These are phyloP conservation scores for Flabesymbios commensalis DNA, from an alignment of 2,888 invertebrate species.

Conservation along the genomic window DNA sequence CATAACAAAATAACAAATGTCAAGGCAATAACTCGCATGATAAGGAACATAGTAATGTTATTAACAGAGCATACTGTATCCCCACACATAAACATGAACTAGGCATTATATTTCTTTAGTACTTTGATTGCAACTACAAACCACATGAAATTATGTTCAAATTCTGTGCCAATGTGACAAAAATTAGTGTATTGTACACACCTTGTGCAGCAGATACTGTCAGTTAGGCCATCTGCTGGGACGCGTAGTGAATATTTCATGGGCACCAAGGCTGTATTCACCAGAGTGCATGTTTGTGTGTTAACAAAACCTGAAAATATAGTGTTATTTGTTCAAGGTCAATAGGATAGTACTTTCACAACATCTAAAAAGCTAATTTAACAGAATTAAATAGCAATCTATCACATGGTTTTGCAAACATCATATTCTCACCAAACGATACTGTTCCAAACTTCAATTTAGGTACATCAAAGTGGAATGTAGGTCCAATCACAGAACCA, in stretches of 20 bases:
- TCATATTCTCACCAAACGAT: slow-evolving; percentile 56
- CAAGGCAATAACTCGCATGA: too few species aligned
- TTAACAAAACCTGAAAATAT: slow-evolving; percentile 51
- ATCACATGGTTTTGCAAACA: too few species aligned
- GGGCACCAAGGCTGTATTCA: slow-evolving; percentile 60
- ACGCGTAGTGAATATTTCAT: slow-evolving; percentile 59
- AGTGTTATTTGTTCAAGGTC: background rate
- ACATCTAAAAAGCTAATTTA: background rate
- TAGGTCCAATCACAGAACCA: slow-evolving; percentile 61
- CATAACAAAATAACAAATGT: too few species aligned
- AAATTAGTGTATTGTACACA: too few species aligned
- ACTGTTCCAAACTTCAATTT: slow-evolving; percentile 59
- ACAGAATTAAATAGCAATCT: background rate
- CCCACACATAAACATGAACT: too few species aligned
- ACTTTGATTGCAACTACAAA: too few species aligned
- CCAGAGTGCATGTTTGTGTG: slow-evolving; percentile 47
- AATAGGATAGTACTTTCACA: background rate
- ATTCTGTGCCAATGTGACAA: too few species aligned
- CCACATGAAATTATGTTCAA: too few species aligned
- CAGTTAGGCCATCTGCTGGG: slow-evolving; percentile 55
- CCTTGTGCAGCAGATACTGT: slow-evolving; percentile 48
- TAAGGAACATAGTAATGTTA: too few species aligned
- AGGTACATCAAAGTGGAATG: slow-evolving; percentile 60
- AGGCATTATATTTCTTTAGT: too few species aligned
- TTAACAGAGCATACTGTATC: too few species aligned